Conservation (phyloP, 2,113 vertebrate genomes). For the Hippocampus mohnikei region DNA sequence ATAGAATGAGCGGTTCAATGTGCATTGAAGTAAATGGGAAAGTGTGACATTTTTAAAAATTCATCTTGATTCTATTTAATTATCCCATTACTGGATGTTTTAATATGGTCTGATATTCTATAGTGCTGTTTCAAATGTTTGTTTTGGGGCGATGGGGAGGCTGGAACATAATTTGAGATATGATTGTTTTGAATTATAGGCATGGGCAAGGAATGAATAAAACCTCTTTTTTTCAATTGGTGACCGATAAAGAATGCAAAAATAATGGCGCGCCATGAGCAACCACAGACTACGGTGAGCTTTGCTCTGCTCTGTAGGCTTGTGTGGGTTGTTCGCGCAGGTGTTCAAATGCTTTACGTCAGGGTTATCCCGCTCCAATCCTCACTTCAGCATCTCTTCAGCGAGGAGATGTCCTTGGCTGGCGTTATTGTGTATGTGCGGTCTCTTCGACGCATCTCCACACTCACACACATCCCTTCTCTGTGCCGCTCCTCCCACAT, state of each 20-base stretch:
- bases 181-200: not conserved
- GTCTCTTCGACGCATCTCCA: conserved; percentile 44
- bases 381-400: conserved; percentile 23
- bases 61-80: too few species aligned
- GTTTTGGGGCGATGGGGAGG: too few species aligned
- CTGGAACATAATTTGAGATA: too few species aligned
- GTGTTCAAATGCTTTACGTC: conserved; percentile 29
- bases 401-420: conserved; percentile 50
- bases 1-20: too few species aligned
- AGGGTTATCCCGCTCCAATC: conserved; percentile 18
- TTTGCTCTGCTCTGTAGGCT: not conserved
- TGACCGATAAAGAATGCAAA: not conserved
- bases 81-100: too few species aligned
- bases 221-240: not conserved
- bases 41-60: too few species aligned
- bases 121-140: too few species aligned
- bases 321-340: conserved; percentile 18
- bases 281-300: not conserved
- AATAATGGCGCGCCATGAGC: not conserved
- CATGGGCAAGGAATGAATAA: not conserved
- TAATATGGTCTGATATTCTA: too few species aligned
- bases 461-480: conserved; percentile 19
- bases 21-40: too few species aligned
- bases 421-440: conserved; percentile 34
- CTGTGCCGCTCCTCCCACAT: conserved; percentile 47